Evolutionary conservation across 2,113 vertebrate genomes (phyloP), one percentile per base, ranked within the genome.

Genomic region (Centropus unirufus): DNA sequence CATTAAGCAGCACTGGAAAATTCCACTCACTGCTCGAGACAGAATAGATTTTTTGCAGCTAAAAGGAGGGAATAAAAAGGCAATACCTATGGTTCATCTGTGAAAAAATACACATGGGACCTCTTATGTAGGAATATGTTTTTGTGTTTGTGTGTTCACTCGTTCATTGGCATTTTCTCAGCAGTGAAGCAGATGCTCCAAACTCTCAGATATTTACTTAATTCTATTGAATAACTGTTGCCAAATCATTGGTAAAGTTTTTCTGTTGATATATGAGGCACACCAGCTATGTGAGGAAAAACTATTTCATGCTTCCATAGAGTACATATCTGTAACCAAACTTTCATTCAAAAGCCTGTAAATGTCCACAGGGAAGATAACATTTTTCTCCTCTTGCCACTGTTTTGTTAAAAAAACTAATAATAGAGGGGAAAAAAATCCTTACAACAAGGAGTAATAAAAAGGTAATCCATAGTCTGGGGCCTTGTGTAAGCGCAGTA

Each of bases 391-490:
- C 95, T 94, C 89, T 90, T 96, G 92, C 84, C 96, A 90, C 91
- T 95, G 89, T 96, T 97, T 97, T 97, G 95, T 92, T 88, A 96
- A 92, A 94, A 81, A 98, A 98, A 96, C 92, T 96, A 97, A 96
- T 97, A 98, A 97, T 97, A 97, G 96, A 95, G 83, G 1, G 32
- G 32, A 70, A 94, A 95, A 83, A 94, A 95, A 92, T 20, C 47
- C 95, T 90, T 94, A 95, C 92, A 97, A 98, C 96, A 97, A 95
- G 95, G 91, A 97, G 95, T 97, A 98, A 97, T 98, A 97, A 98
- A 98, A 96, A 96, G 94, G 23, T 95, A 98, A 97, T 97, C 97
- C 96, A 97, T 97, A 98, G 96, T 95, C 95, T 95, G 95, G 96
- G 94, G 94, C 91, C 84, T 95, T 91, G 81, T 98, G 97, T 97